Evolutionary conservation across 2,797 vertebrate species (phyloP).

Genomic region (Poeciliopsis turneri): DNA sequence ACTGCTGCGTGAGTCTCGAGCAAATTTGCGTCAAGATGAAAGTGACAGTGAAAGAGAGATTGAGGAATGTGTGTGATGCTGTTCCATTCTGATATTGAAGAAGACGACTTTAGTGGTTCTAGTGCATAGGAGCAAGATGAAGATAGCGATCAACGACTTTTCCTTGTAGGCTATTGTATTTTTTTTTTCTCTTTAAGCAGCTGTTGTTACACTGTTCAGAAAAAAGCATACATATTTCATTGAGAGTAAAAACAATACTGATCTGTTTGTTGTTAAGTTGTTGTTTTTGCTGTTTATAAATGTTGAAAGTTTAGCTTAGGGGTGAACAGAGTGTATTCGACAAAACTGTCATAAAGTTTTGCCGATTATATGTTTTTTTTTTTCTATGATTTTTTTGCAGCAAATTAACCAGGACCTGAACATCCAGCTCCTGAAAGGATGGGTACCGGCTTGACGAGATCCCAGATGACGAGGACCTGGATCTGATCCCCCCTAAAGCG

Average conservation of each 20-base stretch:
- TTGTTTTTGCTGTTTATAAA: background rate
- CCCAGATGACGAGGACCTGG: slow-evolving; percentile 96
- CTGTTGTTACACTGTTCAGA: too few species aligned
- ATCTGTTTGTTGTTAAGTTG: background rate
- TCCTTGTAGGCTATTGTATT: too few species aligned
- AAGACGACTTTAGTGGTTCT: too few species aligned
- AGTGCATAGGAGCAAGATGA: too few species aligned
- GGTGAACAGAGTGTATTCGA: slow-evolving; percentile 1
- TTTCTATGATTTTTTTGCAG: slow-evolving; percentile 70
- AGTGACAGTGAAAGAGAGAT: too few species aligned
- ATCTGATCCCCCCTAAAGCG: slow-evolving; percentile 97
- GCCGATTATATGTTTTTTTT: background rate
- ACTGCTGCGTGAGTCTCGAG: too few species aligned
- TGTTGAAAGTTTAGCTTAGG: slow-evolving; percentile 1
- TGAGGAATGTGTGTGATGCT: too few species aligned
- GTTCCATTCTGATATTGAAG: too few species aligned
- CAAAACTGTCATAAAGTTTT: background rate
- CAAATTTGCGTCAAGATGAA: too few species aligned
- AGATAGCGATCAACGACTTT: too few species aligned
- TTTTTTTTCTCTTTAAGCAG: too few species aligned
- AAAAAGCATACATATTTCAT: too few species aligned
- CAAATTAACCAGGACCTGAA: slow-evolving; percentile 99
- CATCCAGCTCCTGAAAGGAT: slow-evolving; percentile 98
- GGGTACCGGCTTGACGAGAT: slow-evolving; percentile 98
- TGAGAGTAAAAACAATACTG: background rate